These are phyloP conservation scores for Amniataba percoides DNA, from an alignment of 2,797 vertebrate species.

Conservation along the genomic window DNA sequence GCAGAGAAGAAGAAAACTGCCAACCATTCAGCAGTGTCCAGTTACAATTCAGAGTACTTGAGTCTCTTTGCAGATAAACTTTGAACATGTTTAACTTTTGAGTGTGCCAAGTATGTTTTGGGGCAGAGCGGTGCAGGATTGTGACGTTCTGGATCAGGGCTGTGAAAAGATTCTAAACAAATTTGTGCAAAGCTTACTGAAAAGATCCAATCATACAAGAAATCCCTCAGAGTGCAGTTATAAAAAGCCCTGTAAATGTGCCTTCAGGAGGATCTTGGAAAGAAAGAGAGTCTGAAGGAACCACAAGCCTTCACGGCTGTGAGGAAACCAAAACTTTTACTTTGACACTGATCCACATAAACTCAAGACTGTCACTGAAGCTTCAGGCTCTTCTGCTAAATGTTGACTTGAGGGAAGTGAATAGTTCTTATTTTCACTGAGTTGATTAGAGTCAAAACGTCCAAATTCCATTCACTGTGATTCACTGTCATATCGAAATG, in stretches of 20 bases:
- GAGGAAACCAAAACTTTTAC: neutral
- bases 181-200: neutral
- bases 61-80: too few species aligned
- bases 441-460: neutral
- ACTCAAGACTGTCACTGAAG: neutral
- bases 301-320: neutral
- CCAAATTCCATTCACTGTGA: conserved; percentile 1
- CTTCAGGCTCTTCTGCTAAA: neutral
- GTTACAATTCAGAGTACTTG: neutral
- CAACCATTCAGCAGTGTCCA: too few species aligned
- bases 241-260: neutral
- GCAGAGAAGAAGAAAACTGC: too few species aligned
- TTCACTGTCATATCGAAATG: neutral
- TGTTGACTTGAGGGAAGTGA: neutral
- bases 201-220: neutral
- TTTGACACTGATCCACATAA: too few species aligned
- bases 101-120: too few species aligned
- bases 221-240: neutral
- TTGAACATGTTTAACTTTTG: too few species aligned
- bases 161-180: neutral
- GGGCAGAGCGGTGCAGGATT: neutral
- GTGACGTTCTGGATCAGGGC: neutral
- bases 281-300: neutral
- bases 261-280: too few species aligned
- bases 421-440: neutral